Percentiles rank a stretch among this genome's conserved stretches.
Evolutionary conservation across 2,113 vertebrate species (phyloP).

Genomic region (Dicentrarchus labrax): DNA sequence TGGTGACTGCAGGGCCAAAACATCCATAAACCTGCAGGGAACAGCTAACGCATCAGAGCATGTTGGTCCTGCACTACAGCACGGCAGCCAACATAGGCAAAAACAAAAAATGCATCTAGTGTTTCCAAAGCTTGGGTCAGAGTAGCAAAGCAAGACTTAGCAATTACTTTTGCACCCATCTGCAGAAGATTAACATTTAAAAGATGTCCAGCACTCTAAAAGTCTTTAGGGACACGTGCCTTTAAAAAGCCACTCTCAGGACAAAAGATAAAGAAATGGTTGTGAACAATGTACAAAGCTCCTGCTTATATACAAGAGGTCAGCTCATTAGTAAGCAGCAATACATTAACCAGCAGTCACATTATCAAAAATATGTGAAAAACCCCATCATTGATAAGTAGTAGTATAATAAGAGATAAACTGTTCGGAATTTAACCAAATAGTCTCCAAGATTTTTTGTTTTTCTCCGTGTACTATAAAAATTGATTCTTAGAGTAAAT

Average conservation of each 20-base stretch:
- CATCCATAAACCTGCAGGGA: constrained; percentile 74
- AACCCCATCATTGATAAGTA: not conserved
- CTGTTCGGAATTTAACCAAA: not conserved
- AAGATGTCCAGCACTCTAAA: constrained; percentile 35
- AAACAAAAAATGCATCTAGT: constrained; percentile 44
- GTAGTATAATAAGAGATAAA: not conserved
- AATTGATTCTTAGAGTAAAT: not conserved
- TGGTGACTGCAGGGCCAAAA: constrained; percentile 68
- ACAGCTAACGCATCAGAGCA: constrained; percentile 60
- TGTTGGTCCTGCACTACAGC: constrained; percentile 59
- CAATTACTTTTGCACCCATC: constrained; percentile 36
- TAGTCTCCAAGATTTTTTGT: not conserved
- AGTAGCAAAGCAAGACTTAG: constrained; percentile 13
- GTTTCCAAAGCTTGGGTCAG: constrained; percentile 51
- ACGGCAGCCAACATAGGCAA: constrained; percentile 42
- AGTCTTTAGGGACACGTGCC: constrained; percentile 27
- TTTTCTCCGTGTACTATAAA: not conserved
- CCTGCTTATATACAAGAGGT: not conserved
- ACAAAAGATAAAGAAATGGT: constrained; percentile 11
- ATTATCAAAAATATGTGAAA: not conserved
- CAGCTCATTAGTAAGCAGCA: constrained; percentile 2
- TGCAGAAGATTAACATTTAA: constrained; percentile 48
- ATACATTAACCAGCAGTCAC: not conserved
- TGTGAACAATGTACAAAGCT: not conserved
- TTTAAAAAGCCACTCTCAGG: constrained; percentile 28